Evolutionary conservation across 2,113 vertebrate genomes (phyloP).

Genomic region (Odocoileus hemionus): DNA sequence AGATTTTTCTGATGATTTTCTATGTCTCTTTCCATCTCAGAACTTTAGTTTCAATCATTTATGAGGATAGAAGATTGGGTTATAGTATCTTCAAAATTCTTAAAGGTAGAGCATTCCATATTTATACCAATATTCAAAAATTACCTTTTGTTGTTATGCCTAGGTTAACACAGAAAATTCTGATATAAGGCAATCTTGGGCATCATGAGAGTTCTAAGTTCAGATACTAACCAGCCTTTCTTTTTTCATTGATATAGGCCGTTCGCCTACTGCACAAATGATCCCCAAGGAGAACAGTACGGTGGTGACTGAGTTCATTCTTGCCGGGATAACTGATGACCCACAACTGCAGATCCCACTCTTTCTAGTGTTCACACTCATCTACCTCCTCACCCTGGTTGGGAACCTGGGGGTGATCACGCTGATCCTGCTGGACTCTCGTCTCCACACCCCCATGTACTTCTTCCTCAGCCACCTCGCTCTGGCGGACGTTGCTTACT

Average conservation of each 20-base stretch:
- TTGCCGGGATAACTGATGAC: neutral
- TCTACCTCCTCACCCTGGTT: neutral
- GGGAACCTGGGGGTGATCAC: neutral
- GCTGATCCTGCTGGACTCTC: neutral
- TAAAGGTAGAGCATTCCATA: neutral
- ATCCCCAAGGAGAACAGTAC: neutral
- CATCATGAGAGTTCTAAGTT: neutral
- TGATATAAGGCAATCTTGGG: neutral
- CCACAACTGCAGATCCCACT: neutral
- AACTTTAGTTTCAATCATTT: neutral
- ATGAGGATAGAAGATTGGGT: neutral
- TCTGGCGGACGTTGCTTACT: neutral
- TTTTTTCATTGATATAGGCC: neutral
- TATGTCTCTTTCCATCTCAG: neutral
- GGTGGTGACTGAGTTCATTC: neutral
- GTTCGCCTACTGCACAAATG: neutral
- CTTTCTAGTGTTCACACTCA: accelerated
- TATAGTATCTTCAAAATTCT: neutral
- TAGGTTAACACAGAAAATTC: neutral
- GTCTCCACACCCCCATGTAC: neutral
- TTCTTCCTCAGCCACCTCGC: neutral
- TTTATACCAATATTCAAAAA: neutral
- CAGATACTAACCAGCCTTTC: neutral
- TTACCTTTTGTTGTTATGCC: neutral
- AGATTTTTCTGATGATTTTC: neutral